Conservation (phyloP, 2,113 vertebrate genomes). For the Lanius collurio region DNA sequence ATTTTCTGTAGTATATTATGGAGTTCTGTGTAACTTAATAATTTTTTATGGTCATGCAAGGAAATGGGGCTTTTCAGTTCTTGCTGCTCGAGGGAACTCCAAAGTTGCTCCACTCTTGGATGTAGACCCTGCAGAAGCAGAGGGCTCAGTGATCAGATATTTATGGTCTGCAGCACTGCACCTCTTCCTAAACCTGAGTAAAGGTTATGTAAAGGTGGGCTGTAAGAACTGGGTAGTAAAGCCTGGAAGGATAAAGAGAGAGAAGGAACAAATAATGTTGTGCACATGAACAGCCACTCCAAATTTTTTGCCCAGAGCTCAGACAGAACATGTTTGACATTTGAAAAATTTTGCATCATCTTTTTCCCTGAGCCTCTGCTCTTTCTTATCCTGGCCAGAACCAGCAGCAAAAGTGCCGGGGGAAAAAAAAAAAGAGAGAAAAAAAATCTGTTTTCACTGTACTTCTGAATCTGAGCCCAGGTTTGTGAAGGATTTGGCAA, state of each 20-base stretch:
- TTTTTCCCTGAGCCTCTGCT: conserved; percentile 17
- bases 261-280: not conserved
- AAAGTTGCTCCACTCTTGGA: not conserved
- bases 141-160: not conserved
- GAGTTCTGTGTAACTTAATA: not conserved
- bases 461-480: conserved; percentile 63
- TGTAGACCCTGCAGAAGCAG: not conserved
- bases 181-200: not conserved
- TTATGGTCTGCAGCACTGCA: not conserved
- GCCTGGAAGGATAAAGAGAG: not conserved
- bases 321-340: conserved; percentile 19
- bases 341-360: conserved; percentile 44
- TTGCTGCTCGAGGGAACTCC: not conserved
- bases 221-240: not conserved
- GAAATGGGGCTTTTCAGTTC: not conserved
- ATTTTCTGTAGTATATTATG: not conserved
- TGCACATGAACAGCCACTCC: not conserved
- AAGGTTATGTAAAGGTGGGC: not conserved
- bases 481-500: conserved; percentile 63
- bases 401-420: not conserved
- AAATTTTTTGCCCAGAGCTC: not conserved
- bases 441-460: conserved; percentile 56
- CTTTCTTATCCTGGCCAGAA: conserved; percentile 45
- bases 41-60: conserved; percentile 1
- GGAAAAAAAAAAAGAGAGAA: rapidly evolving